Percentiles rank a stretch among this genome's conserved stretches.
Evolutionary conservation across 2,888 invertebrate genomes (phyloP).

Genomic region (Watsonalla cultraria): DNA sequence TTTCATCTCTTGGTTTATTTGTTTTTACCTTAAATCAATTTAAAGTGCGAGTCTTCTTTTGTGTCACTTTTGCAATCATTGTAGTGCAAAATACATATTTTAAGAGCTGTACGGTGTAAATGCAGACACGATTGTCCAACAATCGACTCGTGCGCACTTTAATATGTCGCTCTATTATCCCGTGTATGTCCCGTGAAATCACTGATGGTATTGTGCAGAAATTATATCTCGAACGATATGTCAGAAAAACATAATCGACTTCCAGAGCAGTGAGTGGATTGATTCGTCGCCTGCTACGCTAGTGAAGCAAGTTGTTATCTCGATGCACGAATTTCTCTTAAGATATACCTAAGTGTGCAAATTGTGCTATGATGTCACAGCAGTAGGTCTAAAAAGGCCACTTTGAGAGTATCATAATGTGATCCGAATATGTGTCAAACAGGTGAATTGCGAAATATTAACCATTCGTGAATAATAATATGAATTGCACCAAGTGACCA

Average conservation of each 20-base stretch:
- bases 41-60: background rate
- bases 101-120: background rate
- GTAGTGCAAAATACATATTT: background rate
- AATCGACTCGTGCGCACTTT: background rate
- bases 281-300: background rate
- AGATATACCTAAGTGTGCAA: too few species aligned
- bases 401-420: too few species aligned
- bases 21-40: background rate
- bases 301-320: too few species aligned
- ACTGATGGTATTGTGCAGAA: background rate
- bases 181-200: background rate
- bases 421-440: too few species aligned
- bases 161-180: background rate
- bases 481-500: too few species aligned
- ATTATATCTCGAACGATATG: background rate
- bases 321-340: too few species aligned
- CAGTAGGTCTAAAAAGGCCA: too few species aligned
- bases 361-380: too few species aligned
- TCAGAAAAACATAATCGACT: background rate
- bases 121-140: background rate
- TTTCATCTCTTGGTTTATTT: background rate
- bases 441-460: too few species aligned
- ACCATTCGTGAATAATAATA: too few species aligned
- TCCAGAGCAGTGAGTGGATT: background rate
- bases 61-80: background rate